These are phyloP conservation scores for Eumerus sabulonum DNA, from an alignment of 2,888 invertebrate species.

Conservation along the genomic window DNA sequence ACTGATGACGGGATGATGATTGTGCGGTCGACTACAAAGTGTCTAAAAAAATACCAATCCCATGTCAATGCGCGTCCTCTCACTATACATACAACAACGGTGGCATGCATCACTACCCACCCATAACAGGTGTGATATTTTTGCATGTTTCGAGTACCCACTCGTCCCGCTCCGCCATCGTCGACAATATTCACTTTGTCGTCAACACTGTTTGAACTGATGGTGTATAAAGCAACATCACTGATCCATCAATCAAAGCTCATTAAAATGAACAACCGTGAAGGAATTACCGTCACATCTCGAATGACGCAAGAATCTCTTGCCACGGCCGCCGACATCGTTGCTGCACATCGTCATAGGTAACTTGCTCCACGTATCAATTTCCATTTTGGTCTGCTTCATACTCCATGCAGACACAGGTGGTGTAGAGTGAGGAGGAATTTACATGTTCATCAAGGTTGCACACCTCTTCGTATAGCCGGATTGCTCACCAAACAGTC, in stretches of 20 bases:
- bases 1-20: slow-evolving; percentile 51
- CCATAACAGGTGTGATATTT: slow-evolving; percentile 68
- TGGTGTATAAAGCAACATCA: slow-evolving; percentile 10
- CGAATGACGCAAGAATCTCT: slow-evolving; percentile 56
- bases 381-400: slow-evolving; percentile 42
- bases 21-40: slow-evolving; percentile 51
- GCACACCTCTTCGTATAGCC: slow-evolving; percentile 56
- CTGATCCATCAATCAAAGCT: slow-evolving; percentile 69
- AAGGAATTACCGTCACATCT: slow-evolving; percentile 56
- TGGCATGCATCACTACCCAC: slow-evolving; percentile 64
- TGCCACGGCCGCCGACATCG: slow-evolving; percentile 1
- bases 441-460: slow-evolving; percentile 68
- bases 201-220: too few relatives aligned
- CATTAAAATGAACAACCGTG: slow-evolving; percentile 66
- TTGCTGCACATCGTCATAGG: slow-evolving; percentile 9
- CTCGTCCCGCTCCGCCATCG: neutral
- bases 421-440: slow-evolving; percentile 45
- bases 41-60: slow-evolving; percentile 55
- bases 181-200: too few relatives aligned
- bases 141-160: slow-evolving; percentile 38
- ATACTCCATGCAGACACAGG: neutral
- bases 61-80: slow-evolving; percentile 58
- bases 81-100: slow-evolving; percentile 26
- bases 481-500: too few relatives aligned
- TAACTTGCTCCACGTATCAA: slow-evolving; percentile 34